Base-by-base conservation (phyloP, 2,113 vertebrate species). In the Ranitomeya variabilis region DNA sequence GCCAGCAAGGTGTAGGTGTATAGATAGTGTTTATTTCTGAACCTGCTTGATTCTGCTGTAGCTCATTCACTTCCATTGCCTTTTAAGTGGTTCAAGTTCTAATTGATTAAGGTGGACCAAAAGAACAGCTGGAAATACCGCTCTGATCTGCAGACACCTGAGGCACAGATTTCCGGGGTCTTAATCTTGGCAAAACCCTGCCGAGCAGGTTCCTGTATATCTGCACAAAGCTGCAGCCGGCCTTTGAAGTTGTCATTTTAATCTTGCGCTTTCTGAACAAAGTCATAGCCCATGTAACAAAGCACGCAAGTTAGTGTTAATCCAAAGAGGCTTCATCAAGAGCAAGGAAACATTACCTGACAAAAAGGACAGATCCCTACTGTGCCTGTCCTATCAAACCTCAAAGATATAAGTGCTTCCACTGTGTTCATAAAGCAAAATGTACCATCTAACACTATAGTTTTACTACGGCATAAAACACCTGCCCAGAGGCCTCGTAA, bases 401-500 rank as follows among this genome's bases (percentile, higher is more conserved):
- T 85, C 57, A 59, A 57, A 89, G 89, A 92, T 91, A 90, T 88
- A 89, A 89, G 90, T 73, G 77, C 69, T 89, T 91, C 84, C 73
- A 89, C 78, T 0, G 51, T 37, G 78, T 80, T 90, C 90, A 88
- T 57, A 85, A 89, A 92, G 90, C 71, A 84, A 91, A 92, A 88
- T 89, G 90, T 9, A 18, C 45, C 85, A 86, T 91, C 91, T 93
- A 92, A 92, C 90, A 91, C 90, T 90, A 90, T 62, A 89, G 90
- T 91, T 93, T 92, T 92, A 92, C 90, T 91, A 83, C 90, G 51
- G 83, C 91, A 91, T 91, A 91, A 94, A 93, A 91, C 83, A 92
- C 92, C 86, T 92, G 92, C 83, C 93, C 88, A 67, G 79, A 0
- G 37, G 91, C 92, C 93, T 94, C 91, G 81, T 92, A 93, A 94